These are phyloP conservation scores for Hesperia comma DNA, from an alignment of 2,888 invertebrate species.

Conservation along the genomic window DNA sequence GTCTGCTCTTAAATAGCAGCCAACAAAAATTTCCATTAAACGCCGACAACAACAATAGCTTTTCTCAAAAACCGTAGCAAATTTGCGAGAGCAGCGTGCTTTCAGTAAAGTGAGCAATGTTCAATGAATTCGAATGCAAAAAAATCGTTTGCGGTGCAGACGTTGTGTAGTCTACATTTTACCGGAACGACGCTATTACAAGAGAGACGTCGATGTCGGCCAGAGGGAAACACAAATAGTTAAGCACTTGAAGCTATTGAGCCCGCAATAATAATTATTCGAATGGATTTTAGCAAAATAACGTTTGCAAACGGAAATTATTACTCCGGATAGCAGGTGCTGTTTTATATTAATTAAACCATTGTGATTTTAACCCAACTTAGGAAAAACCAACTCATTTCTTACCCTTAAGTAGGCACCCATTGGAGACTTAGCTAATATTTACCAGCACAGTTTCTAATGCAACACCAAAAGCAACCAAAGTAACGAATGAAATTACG, in stretches of 20 bases:
- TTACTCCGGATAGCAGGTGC: not conserved
- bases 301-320: too few relatives aligned
- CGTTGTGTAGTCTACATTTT: slow-evolving; percentile 42
- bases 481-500: too few relatives aligned
- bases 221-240: not conserved
- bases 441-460: too few relatives aligned
- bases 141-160: slow-evolving; percentile 18
- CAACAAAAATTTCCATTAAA: not conserved
- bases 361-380: too few relatives aligned
- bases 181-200: slow-evolving; percentile 11
- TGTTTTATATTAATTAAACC: too few relatives aligned
- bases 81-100: slow-evolving; percentile 8
- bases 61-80: slow-evolving; percentile 7
- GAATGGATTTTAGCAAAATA: not conserved
- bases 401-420: too few relatives aligned
- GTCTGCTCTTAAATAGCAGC: not conserved
- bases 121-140: slow-evolving; percentile 48
- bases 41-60: not conserved
- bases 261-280: not conserved
- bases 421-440: too few relatives aligned
- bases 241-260: slow-evolving; percentile 13
- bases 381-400: too few relatives aligned
- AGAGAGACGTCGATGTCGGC: slow-evolving; percentile 5
- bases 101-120: slow-evolving; percentile 39
- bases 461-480: too few relatives aligned